Evolutionary conservation across 2,113 vertebrate genomes (phyloP).

Genomic region (Galeopterus variegatus): DNA sequence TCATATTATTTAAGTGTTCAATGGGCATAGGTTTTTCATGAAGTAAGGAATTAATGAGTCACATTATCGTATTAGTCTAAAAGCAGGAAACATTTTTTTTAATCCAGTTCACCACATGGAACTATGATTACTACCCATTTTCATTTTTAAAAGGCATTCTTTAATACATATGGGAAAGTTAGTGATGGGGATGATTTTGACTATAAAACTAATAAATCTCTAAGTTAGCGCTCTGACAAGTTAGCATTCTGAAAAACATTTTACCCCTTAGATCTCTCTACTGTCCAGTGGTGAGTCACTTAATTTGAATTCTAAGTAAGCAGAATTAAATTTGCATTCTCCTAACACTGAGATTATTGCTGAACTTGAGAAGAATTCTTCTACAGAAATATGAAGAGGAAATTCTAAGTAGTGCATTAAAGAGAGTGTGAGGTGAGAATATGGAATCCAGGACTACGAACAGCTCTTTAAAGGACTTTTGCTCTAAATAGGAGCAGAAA

Average conservation of each 20-base stretch:
- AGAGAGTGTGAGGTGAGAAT: background rate
- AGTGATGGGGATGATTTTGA: background rate
- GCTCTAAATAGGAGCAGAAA: background rate
- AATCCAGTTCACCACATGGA: background rate
- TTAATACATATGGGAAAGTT: background rate
- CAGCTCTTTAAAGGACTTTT: background rate
- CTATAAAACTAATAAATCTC: background rate
- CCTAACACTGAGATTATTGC: background rate
- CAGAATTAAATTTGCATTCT: background rate
- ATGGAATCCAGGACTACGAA: no score
- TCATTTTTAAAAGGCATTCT: constrained; percentile 16
- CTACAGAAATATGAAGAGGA: background rate
- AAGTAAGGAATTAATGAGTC: background rate
- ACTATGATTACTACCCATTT: background rate
- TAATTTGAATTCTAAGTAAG: background rate
- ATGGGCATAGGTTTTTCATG: background rate
- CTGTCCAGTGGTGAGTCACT: background rate
- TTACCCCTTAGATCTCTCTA: background rate
- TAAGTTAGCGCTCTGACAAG: no score
- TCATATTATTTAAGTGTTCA: background rate
- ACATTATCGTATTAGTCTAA: background rate
- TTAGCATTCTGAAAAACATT: background rate
- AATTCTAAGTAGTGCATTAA: background rate
- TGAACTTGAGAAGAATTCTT: background rate
- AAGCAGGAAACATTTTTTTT: background rate